These are phyloP conservation scores for Heterodera carotae DNA, from an alignment of 1,140 invertebrate species.

Conservation along the genomic window DNA sequence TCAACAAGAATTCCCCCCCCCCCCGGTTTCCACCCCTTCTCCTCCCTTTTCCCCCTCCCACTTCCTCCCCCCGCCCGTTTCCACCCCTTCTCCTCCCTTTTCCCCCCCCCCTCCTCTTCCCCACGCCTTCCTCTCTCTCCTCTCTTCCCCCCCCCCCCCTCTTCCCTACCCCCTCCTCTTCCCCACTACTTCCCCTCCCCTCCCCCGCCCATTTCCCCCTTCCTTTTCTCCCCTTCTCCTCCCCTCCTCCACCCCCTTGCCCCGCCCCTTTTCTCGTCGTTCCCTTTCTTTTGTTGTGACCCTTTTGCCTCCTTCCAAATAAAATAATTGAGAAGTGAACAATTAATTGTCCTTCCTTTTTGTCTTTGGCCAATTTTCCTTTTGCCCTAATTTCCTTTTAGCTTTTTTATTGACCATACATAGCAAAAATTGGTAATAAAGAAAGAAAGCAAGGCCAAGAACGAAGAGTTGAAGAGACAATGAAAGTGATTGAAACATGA, in stretches of 20 bases:
- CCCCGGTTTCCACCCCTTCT: too few relatives aligned
- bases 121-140: too few relatives aligned
- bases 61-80: neutral
- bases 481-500: neutral
- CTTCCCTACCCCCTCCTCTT: too few relatives aligned
- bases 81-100: constrained; percentile 17
- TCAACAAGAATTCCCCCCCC: neutral
- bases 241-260: too few relatives aligned
- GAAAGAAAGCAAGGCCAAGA: neutral
- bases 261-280: neutral
- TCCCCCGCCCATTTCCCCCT: neutral
- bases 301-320: too few relatives aligned
- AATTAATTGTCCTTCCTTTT: too few relatives aligned
- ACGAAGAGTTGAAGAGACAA: neutral
- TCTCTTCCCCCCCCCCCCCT: too few relatives aligned
- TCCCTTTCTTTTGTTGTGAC: too few relatives aligned
- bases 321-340: too few relatives aligned
- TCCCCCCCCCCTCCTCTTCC: constrained; percentile 8
- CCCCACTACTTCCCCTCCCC: too few relatives aligned
- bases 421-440: neutral
- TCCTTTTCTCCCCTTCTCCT: too few relatives aligned
- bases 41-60: neutral
- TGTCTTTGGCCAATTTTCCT: too few relatives aligned
- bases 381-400: neutral
- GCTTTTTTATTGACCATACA: neutral